Evolutionary conservation across 1,140 invertebrate species (phyloP), one percentile per base, ranked within the genome.

Genomic region (Macrostomum lignano): DNA sequence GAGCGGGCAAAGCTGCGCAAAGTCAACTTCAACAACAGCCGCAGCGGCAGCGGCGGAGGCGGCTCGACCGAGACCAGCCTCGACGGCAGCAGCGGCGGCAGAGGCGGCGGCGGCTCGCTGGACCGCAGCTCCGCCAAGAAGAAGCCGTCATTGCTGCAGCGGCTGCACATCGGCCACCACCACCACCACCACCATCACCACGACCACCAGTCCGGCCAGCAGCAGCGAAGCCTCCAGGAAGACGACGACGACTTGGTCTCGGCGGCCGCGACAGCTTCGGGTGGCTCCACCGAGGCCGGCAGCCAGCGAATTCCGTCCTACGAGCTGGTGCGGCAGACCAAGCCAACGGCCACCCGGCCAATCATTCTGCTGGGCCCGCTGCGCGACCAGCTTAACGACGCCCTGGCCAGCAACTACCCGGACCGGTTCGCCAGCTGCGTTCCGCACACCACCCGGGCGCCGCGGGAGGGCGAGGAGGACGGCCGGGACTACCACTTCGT

Each of bases 401-500:
- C 96, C 57, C 67, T 98, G 23, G 93, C 96, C 50, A 81, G 76
- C 7, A 81, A 93, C 59, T 88, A 82, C 59, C 86, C 88, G 1
- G 82, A 94, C 37, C 79, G 81, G 63, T 98, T 94, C 61, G 82
- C 81, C 42, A 24, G 13, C 13, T 24, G 9, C 13, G 9, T 9
- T 28, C 5, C 19, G 19, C 14, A 98, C 60, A 98, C 88, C 34
- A 94, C 84, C 19, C 69, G 88, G 47, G 69, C 74, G 41, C 73
- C 73, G 51, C 65, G 86, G 39, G 82, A 94, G 44, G 82, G 88
- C 58, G 88, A 96, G 61, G 74, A 88, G n/a, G 78, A 96, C 56
- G 82, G 75, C 0, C 67, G 84, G 36, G 88, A 98, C 60, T 98
- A 98, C 61, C 84, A 98, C 60, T 98, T 98, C 62, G 86, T 98